Conservation (phyloP, 2,888 invertebrate genomes). For the Chloroclysta siterata region DNA sequence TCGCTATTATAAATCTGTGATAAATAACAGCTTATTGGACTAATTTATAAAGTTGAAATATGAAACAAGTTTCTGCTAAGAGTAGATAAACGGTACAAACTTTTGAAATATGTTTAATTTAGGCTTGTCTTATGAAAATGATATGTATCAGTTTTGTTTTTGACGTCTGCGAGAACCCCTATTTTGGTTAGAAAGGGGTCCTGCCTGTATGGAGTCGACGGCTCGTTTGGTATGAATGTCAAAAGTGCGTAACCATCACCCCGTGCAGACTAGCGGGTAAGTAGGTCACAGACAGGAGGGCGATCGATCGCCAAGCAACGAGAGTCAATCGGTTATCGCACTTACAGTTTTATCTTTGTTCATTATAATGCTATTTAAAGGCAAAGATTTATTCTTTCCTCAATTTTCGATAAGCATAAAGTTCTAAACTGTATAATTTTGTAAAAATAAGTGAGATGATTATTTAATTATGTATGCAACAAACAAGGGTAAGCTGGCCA, state of each 20-base stretch:
- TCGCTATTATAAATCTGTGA: slow-evolving; percentile 21
- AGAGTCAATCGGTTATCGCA: slow-evolving; percentile 43
- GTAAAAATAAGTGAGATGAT: not conserved
- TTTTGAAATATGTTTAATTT: too few species aligned
- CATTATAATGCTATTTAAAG: not conserved
- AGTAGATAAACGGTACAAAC: too few species aligned
- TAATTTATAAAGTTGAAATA: slow-evolving; percentile 11
- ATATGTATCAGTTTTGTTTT: too few species aligned
- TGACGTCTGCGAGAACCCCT: too few species aligned
- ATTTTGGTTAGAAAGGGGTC: too few species aligned
- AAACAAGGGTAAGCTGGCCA: slow-evolving; percentile 5
- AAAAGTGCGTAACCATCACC: slow-evolving; percentile 42
- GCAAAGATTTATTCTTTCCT: not conserved
- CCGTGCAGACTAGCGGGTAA: slow-evolving; percentile 53
- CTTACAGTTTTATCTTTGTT: slow-evolving; percentile 15
- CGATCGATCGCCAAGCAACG: slow-evolving; percentile 68
- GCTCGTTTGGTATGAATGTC: slow-evolving; percentile 33
- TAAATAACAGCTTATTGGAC: slow-evolving; percentile 21
- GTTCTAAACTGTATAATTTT: too few species aligned
- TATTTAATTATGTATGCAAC: not conserved
- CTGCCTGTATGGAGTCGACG: slow-evolving; percentile 22
- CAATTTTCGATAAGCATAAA: not conserved
- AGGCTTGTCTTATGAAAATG: too few species aligned
- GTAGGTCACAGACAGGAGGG: slow-evolving; percentile 60
- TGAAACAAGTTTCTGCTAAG: not conserved